A percentile compares a stretch with the other conserved stretches of the same genome.
phyloP scores from a whole-genome alignment of 2,113 vertebrate genomes.

The Podarcis raffonei region DNA sequence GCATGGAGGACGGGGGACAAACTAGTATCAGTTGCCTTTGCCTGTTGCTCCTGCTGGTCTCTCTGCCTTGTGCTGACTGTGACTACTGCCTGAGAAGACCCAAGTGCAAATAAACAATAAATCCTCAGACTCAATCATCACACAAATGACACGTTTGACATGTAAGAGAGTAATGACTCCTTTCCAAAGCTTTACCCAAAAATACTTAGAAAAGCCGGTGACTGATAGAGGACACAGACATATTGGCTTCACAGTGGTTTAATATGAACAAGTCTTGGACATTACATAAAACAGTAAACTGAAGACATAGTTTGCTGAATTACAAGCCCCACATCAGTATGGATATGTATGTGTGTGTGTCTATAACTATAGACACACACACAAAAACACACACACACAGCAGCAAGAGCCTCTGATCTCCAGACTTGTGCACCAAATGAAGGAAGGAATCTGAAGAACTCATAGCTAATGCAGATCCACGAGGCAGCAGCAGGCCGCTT shows the following conservation, averaged over 20 bases:
- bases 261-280: constrained; percentile 84
- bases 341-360: constrained; percentile 45
- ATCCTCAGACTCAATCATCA: neutral
- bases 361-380: constrained; percentile 10
- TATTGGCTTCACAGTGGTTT: constrained; percentile 88
- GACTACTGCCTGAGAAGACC: neutral
- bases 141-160: neutral
- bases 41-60: no score
- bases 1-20: no score
- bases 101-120: neutral
- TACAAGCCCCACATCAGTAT: constrained; percentile 70
- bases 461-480: constrained; percentile 41
- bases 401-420: constrained; percentile 60
- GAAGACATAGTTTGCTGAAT: constrained; percentile 65
- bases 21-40: no score
- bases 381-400: constrained; percentile 32
- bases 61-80: no score
- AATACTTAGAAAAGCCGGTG: neutral
- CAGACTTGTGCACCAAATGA: constrained; percentile 58
- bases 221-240: constrained; percentile 58
- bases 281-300: constrained; percentile 75
- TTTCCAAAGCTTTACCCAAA: no score
- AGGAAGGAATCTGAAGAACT: constrained; percentile 28
- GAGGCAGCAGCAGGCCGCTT: constrained; percentile 8
- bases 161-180: rapidly evolving